Evolutionary conservation across 2,113 vertebrate genomes (phyloP), one percentile per base, ranked within the genome.

Genomic region (Conger conger): DNA sequence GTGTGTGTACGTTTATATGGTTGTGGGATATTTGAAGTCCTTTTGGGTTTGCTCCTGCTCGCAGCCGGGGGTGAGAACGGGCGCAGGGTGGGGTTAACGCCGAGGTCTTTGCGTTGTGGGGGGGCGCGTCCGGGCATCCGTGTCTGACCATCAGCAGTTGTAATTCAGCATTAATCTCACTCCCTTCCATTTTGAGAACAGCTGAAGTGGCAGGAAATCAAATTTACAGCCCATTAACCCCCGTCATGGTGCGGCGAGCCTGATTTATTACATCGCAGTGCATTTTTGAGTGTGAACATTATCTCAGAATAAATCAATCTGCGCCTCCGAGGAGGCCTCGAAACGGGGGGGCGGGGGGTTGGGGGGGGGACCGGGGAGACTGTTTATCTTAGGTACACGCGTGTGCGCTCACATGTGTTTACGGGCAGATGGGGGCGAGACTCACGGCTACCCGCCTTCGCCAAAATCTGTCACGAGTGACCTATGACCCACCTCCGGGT

Each of bases 131-230:
- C n/a, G n/a, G n/a, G n/a, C 0, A 23, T 53, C 45, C 79, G 83
- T 76, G 27, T 79, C 38, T 45, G 30, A 36, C 83, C 30, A 33
- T 84, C 81, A 85, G 79, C 68, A 63, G 79, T 86, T 86, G 84
- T 86, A 86, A 86, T 84, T 89, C 84, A 86, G 81, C 84, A 82
- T 83, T 89, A 82, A 89, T 89, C 84, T 87, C 57, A 83, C 86
- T 81, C 82, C 84, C 83, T 87, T 88, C 81, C 76, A 88, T 83
- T n/a, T 88, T 85, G 77, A 84, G 83, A 89, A 86, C 84, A 89
- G 88, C 87, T 89, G 88, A 88, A 84, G 86, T 88, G 85, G 87
- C 87, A 88, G 84, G 78, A 88, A 90, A 89, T 89, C 86, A 83
- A 78, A 87, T 88, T 90, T 88, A 85, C 88, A 87, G 84, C 77